Evolutionary conservation across 2,888 invertebrate genomes (phyloP), one percentile per base, ranked within the genome.

Genomic region (Oxyscelio sp.): DNA sequence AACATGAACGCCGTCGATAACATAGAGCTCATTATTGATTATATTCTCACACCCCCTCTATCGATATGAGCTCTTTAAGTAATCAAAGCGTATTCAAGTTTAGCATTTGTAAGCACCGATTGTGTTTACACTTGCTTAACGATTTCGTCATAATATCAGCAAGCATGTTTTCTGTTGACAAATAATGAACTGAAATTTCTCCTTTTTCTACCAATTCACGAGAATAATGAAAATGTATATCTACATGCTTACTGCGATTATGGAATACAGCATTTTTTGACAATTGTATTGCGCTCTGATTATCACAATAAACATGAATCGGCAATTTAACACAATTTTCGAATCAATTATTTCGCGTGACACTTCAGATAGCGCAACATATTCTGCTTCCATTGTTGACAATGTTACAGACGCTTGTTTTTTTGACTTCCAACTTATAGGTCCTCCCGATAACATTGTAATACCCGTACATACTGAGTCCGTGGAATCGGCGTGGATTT

Each of bases 61-160:
- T 40, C 40, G 40, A 15, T 40, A 15, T 40, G 40, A 2, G 15
- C 40, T 40, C 34, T 11, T 34, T 27, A n/a, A n/a, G n/a, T n/a
- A n/a, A n/a, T n/a, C n/a, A n/a, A n/a, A 5, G 27, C 27, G 27
- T 27, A 27, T 34, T 34, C 11, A 34, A 34, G 9, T 34, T 5
- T n/a, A 61, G 19, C 61, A 61, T 40, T 19, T 38, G 4, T 8
- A 24, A 8, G 4, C 43, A 63, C 24, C 21, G 15, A 6, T 45
- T 24, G 31, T 61, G 61, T 50, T 61, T 73, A 43, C 19, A 54
- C 15, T 63, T 65, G 17, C 54, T 34, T 24, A 73, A 27, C 3
- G 58, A 31, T 43, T 81, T 81, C 4, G 80, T 74, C 4, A 81
- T 54, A 21, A 80, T 59, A 11, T 80, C 80, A 19, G 74, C 80